Evolutionary conservation across 2,113 vertebrate genomes (phyloP).

Genomic region (Accipiter virgatus): DNA sequence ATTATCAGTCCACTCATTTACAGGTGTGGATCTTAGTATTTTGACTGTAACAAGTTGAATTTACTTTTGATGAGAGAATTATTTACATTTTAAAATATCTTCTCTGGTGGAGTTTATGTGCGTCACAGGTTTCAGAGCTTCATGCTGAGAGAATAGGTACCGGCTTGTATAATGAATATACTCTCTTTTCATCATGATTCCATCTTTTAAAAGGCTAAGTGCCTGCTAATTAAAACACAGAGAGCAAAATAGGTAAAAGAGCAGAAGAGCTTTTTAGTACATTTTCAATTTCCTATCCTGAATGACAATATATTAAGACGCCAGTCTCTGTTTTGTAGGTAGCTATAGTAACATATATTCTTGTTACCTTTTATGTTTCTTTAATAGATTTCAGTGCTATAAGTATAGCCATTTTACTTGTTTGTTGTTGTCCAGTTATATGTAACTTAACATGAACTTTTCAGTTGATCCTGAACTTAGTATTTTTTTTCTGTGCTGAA

Average conservation of each 20-base stretch:
- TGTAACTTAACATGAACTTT: neutral
- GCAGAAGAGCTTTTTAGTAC: neutral
- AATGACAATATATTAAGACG: conserved; percentile 1
- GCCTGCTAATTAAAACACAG: conserved; percentile 37
- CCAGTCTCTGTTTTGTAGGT: neutral
- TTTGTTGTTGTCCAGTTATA: neutral
- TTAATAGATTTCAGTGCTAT: neutral
- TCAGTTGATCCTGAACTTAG: neutral
- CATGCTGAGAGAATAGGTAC: neutral
- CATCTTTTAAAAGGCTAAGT: neutral
- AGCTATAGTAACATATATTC: conserved; percentile 24
- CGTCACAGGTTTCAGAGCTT: neutral
- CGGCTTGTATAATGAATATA: neutral
- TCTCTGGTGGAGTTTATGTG: neutral
- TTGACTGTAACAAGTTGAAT: neutral
- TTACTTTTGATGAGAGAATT: neutral
- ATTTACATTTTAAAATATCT: neutral
- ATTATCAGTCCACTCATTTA: neutral
- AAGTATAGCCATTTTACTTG: neutral
- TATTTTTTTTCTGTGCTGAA: neutral
- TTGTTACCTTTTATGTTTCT: neutral
- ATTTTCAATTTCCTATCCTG: conserved; percentile 33
- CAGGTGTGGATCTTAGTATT: neutral
- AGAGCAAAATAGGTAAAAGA: neutral
- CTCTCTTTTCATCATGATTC: neutral